phyloP scores from a whole-genome alignment of 2,888 invertebrate species.

The Volucella inflata region DNA sequence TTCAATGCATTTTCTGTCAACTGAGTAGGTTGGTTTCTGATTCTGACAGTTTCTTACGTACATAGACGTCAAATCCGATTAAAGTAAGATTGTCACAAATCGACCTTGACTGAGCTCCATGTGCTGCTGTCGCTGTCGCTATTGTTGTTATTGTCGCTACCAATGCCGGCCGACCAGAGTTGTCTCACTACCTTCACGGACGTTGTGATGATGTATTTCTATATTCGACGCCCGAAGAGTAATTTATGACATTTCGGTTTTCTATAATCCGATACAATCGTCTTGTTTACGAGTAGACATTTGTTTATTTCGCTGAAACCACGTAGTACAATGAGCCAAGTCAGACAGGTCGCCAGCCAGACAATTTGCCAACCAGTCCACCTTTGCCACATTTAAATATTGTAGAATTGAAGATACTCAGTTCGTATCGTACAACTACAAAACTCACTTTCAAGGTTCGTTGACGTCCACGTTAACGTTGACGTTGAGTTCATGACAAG shows the following conservation, averaged over 20 bases:
- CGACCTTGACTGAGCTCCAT: conserved; percentile 62
- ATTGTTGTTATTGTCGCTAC: background rate
- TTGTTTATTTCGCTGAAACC: conserved; percentile 41
- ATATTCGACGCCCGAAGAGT: background rate
- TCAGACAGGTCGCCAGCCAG: conserved; percentile 1
- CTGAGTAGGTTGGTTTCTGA: conserved; percentile 38
- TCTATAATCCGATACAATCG: conserved; percentile 41
- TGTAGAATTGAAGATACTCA: conserved; percentile 39
- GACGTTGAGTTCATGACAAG: conserved; percentile 31
- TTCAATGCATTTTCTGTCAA: conserved; percentile 38
- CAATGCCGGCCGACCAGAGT: conserved; percentile 9
- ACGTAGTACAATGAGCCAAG: background rate
- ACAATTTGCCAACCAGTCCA: background rate
- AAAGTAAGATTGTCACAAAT: conserved; percentile 53
- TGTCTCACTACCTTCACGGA: conserved; percentile 33
- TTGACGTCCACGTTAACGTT: conserved; percentile 74
- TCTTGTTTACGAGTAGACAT: conserved; percentile 5
- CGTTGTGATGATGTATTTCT: conserved; percentile 23
- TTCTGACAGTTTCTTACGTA: background rate
- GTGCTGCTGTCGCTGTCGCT: background rate
- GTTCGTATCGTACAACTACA: conserved; percentile 29
- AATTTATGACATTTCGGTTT: conserved; percentile 39
- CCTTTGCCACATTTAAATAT: conserved; percentile 44
- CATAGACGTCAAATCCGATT: conserved; percentile 24
- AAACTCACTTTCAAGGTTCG: conserved; percentile 73